Evolutionary conservation across 1,140 invertebrate genomes (phyloP), one percentile per base, ranked within the genome.

Genomic region (Hormaphis cornu): DNA sequence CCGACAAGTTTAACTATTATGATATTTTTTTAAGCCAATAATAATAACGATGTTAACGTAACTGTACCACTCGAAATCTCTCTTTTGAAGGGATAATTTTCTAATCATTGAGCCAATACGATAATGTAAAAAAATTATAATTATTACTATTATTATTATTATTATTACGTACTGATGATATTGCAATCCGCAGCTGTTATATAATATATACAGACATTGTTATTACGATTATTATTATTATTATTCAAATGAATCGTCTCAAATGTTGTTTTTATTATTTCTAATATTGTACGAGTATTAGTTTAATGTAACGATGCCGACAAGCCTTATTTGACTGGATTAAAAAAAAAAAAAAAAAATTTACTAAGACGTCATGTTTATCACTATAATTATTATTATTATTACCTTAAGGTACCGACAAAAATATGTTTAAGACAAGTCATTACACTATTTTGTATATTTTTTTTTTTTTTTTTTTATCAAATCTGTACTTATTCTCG

Each of bases 1-100:
- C 61, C 61, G 42, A 50, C 61, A 66, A 33, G 61, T 66, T 50
- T 66, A 50, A 50, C 18, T 46, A 37, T 46, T 61, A 30, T 66
- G 50, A 66, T 66, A 66, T 66, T 66, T 66, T 66, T 66, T 66
- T 66, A 66, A 66, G 24, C 28, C 18, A 61, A 66, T 66, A 66
- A n/a, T n/a, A n/a, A 58, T 58, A 58, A 66, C 44, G 40, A 16
- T 61, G 35, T 44, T 61, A 44, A 46, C n/a, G n/a, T 30, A 42
- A 61, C 20, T 46, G 58, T 48, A 66, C n/a, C n/a, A n/a, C 44
- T 48, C 42, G 30, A 6, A 50, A 46, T 46, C 61, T 24, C 44
- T 35, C 28, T 35, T 66, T 66, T 66, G 26, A 48, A 3, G 44
- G 42, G 44, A 66, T 48, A 33, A 48, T 66, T 66, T 66, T 66